Conservation (phyloP, 2,888 invertebrate species). For the Patella ulyssiponensis region DNA sequence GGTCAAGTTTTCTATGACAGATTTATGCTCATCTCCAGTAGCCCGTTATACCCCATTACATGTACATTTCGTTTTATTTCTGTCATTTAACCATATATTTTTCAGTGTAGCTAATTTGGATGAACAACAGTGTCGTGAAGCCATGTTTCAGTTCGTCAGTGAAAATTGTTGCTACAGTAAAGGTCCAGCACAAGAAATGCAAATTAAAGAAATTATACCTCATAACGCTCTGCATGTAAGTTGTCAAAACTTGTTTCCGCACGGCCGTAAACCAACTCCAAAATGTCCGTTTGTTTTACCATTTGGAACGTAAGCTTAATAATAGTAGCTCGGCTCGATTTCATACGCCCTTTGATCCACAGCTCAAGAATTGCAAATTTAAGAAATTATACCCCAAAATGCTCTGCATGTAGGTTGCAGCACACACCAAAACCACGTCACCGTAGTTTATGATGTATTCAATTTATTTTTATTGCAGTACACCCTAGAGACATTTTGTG, state of each 20-base stretch:
- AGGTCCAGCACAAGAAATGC: conserved; percentile 73
- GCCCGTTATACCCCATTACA: neutral
- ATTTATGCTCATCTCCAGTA: too few species aligned
- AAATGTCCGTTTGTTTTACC: too few species aligned
- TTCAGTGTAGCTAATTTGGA: conserved; percentile 61
- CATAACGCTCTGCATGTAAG: conserved; percentile 74
- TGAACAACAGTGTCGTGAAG: conserved; percentile 71
- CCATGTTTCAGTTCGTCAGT: conserved; percentile 71
- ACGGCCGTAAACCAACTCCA: too few species aligned
- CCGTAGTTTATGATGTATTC: neutral
- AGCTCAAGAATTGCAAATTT: conserved; percentile 72
- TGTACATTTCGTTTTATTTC: conserved; percentile 23
- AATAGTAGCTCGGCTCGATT: too few species aligned
- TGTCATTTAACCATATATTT: conserved; percentile 17
- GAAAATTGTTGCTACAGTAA: conserved; percentile 75
- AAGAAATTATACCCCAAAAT: conserved; percentile 71
- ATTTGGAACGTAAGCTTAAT: too few species aligned
- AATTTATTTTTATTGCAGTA: conserved; percentile 67
- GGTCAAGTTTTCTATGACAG: too few species aligned
- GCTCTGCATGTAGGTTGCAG: conserved; percentile 73
- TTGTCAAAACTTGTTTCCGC: conserved; percentile 3
- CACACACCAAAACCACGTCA: neutral
- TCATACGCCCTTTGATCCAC: too few species aligned
- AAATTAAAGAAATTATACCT: conserved; percentile 72
- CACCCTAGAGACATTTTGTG: conserved; percentile 74